phyloP scores from a whole-genome alignment of 2,888 invertebrate species.

The Drosophila helvetica region DNA sequence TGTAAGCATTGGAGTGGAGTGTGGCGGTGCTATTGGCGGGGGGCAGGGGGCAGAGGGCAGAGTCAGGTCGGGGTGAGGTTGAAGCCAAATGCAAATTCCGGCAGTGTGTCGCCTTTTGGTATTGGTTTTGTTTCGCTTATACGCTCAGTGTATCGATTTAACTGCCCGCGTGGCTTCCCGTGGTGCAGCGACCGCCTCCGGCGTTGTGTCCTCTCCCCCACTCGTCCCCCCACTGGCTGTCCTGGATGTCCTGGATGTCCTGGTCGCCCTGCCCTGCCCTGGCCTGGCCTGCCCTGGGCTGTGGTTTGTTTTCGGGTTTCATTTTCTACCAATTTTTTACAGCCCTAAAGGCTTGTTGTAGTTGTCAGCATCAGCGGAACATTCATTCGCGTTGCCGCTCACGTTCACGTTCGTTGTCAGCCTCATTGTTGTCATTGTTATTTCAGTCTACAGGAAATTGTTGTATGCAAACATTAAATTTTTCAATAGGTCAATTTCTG shows the following conservation, averaged over 20 bases:
- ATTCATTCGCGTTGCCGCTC: slow-evolving; percentile 29
- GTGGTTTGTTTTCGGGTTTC: slow-evolving; percentile 40
- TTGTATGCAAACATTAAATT: slow-evolving; percentile 74
- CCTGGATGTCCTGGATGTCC: too few species aligned
- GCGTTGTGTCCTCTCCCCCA: slow-evolving; percentile 34
- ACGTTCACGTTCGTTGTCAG: slow-evolving; percentile 10
- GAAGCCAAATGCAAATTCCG: slow-evolving; percentile 65
- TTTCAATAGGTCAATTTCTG: slow-evolving; percentile 57
- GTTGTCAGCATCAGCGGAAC: slow-evolving; percentile 57
- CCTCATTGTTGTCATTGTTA: slow-evolving; percentile 36
- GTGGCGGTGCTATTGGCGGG: slow-evolving; percentile 6
- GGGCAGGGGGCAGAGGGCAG: slow-evolving; percentile 11
- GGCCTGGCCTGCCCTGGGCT: slow-evolving; percentile 8
- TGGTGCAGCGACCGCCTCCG: slow-evolving; percentile 40
- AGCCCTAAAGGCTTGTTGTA: slow-evolving; percentile 37
- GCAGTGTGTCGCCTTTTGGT: slow-evolving; percentile 63
- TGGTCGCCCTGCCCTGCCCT: neutral
- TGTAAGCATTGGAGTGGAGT: slow-evolving; percentile 1
- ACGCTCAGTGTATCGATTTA: slow-evolving; percentile 72
- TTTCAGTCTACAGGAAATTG: slow-evolving; percentile 58
- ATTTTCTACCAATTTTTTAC: slow-evolving; percentile 26
- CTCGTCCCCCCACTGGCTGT: too few species aligned
- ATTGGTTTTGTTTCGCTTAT: slow-evolving; percentile 68
- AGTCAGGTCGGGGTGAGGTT: slow-evolving; percentile 9
- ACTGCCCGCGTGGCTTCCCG: slow-evolving; percentile 53